A percentile compares a stretch with the other conserved stretches of the same genome.
Evolutionary conservation across 2,888 invertebrate genomes (phyloP).

Genomic region (Panopea generosa): DNA sequence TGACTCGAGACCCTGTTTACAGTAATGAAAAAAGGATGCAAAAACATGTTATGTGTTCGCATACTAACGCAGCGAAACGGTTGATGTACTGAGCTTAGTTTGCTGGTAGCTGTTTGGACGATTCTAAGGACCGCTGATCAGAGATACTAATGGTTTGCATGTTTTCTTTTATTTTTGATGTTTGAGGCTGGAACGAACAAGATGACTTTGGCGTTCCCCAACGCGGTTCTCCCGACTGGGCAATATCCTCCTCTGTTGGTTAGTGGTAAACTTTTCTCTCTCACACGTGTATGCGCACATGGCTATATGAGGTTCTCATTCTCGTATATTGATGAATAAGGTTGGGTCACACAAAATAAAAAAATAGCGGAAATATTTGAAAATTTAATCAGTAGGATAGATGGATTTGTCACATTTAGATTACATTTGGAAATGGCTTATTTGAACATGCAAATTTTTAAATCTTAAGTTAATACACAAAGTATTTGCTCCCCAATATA

Average conservation of each 20-base stretch:
- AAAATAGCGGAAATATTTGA: background rate
- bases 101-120: slow-evolving; percentile 6
- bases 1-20: no score
- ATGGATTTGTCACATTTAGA: no score
- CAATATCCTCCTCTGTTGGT: slow-evolving; percentile 81
- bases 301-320: slow-evolving; percentile 10
- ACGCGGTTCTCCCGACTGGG: slow-evolving; percentile 86
- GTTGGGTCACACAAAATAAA: background rate
- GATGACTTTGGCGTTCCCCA: slow-evolving; percentile 66
- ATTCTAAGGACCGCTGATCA: slow-evolving; percentile 32
- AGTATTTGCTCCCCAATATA: no score
- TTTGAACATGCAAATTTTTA: no score
- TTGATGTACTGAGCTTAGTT: no score
- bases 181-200: slow-evolving; percentile 67
- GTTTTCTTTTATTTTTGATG: slow-evolving; percentile 76
- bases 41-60: no score
- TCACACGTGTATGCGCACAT: slow-evolving; percentile 42
- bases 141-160: slow-evolving; percentile 77
- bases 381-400: no score
- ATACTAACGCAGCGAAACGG: no score
- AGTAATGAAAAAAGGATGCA: no score
- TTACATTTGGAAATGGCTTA: no score
- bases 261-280: slow-evolving; percentile 77
- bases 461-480: no score
- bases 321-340: background rate